Evolutionary conservation across 2,888 invertebrate genomes (phyloP), one percentile per base, ranked within the genome.

Genomic region (Proisotoma minuta): DNA sequence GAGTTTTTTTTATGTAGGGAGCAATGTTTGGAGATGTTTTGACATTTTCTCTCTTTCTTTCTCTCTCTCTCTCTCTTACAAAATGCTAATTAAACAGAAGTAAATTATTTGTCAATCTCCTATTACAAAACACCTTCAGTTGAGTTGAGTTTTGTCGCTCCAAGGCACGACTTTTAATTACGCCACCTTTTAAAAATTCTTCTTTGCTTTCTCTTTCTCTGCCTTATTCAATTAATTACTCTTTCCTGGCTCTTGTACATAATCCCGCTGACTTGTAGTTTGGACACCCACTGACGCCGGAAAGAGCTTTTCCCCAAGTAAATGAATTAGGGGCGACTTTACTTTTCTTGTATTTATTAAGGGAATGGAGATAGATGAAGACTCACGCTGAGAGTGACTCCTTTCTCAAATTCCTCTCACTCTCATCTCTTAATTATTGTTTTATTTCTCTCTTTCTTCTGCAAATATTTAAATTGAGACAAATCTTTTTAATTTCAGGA

Each of bases 401-500:
- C 20, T 15, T 43, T 43, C 20, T 43, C 18, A 15, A 43, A 43
- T 43, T 43, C 43, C 15, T 4, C 15, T 34, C 34, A 34, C 34
- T 34, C 15, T 34, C 34, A 10, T n/a, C 43, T 12, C 43, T 43
- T 43, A 43, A 43, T 43, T 43, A 43, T 43, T 43, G 15, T n/a
- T 15, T 43, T 43, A 4, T 43, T 4, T 43, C 10, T 43, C 43
- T 5, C 34, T 34, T 15, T 34, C 34, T 34, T 34, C 8, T 34
- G 34, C 34, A 34, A 34, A 10, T 10, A 34, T 34, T 34, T 34
- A 15, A 10, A 34, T 34, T 34, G 15, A 34, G 8, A 15, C 8
- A 34, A 34, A 15, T 15, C 34, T 43, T 43, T 18, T 50, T 24
- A 75, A 69, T 82, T 82, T 28, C 82, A 98, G 98, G 98, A 60